Evolutionary conservation across 2,797 vertebrate species (phyloP), one percentile per base, ranked within the genome.

Genomic region (Parambassis ranga): DNA sequence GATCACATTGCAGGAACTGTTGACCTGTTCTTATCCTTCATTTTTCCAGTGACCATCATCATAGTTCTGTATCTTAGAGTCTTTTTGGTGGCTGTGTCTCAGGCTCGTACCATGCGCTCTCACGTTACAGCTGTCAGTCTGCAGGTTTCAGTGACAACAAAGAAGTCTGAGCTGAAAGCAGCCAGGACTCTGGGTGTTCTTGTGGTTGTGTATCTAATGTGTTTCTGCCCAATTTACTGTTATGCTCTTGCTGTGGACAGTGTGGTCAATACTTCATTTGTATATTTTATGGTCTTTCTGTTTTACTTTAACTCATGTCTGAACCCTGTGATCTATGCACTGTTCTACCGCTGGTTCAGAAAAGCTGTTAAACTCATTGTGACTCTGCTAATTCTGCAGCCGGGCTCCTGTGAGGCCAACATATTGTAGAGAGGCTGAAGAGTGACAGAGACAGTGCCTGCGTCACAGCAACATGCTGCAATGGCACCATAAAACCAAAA

Each of bases 261-360:
- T 3, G 1, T 1, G 1, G 0, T 7, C 3, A 27, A 9, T 4
- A 1, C 0, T 9, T 10, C 5, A 4, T 9, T 0, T 10, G 0
- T 0, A 5, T 6, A 5, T 1, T 6, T 6, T 28, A 1, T 10
- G 6, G 0, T 33, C 0, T 23, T 1, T 42, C 1, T 67, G 2
- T 20, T 32, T 7, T 20, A 8, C 31, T 27, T 52, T 1, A 59
- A 67, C 38, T 59, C 64, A 1, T 46, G 32, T 26, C n/a, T n/a
- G n/a, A n/a, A n/a, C n/a, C n/a, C n/a, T n/a, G n/a, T n/a, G n/a
- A n/a, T n/a, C n/a, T n/a, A n/a, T n/a, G n/a, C n/a, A n/a, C n/a
- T n/a, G n/a, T n/a, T n/a, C n/a, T n/a, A n/a, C n/a, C n/a, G n/a
- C 2, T 67, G 1, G 67, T 72, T 66, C 11, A 44, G 44, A 11